phyloP scores from a whole-genome alignment of 2,113 vertebrate species.

The Pangasianodon gigas region DNA sequence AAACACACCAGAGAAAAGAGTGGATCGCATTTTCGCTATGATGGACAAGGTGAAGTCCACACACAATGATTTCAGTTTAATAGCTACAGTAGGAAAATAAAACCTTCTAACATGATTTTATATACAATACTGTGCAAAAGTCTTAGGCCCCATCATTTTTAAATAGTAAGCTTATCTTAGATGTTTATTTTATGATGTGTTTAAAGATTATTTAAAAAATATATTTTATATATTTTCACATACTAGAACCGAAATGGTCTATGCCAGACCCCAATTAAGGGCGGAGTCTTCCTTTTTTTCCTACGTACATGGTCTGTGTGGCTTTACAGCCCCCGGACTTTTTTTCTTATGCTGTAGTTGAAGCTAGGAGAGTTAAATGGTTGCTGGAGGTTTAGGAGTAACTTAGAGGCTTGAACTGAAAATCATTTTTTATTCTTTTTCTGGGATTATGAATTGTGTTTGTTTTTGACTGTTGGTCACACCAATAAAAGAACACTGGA shows the following conservation, averaged over 20 bases:
- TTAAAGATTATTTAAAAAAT: neutral
- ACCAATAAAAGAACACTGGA: neutral
- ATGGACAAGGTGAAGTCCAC: slow-evolving; percentile 90
- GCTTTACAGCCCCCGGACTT: no score
- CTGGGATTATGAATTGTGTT: neutral
- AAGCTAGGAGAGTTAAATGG: neutral
- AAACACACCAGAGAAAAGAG: slow-evolving; percentile 95
- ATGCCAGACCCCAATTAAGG: neutral
- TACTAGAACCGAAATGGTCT: no score
- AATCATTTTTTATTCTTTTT: no score
- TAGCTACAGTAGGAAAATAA: neutral
- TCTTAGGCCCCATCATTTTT: neutral
- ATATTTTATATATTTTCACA: no score
- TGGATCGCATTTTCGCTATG: slow-evolving; percentile 98
- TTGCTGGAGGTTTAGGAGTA: no score
- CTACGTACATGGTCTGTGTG: neutral
- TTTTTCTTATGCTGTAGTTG: no score
- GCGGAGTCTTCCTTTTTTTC: neutral
- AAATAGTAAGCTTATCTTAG: neutral
- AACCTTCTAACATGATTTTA: neutral
- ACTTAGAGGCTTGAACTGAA: no score
- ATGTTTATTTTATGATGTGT: neutral
- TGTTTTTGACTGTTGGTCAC: neutral
- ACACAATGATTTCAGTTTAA: neutral
- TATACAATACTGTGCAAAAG: neutral